A percentile compares a stretch with the other conserved stretches of the same genome.
Conservation (phyloP, 1,140 invertebrate genomes). For the Drosophila insularis region DNA sequence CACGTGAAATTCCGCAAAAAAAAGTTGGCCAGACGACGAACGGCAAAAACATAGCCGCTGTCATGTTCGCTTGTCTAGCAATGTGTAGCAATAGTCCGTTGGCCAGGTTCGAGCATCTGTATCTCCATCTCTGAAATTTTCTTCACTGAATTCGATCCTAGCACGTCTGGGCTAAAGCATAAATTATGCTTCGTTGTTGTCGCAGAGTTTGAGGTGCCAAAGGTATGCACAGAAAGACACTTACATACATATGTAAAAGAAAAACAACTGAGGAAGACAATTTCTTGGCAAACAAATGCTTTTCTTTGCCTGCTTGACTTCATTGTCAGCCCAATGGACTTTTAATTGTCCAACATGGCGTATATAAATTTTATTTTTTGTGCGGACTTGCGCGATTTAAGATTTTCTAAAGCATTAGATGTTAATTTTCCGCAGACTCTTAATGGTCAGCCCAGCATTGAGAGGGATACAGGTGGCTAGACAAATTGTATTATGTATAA, state of each 20-base stretch:
- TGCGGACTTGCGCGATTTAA: slow-evolving; percentile 57
- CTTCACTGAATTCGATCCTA: slow-evolving; percentile 6
- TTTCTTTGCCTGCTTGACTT: slow-evolving; percentile 11
- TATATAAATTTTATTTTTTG: slow-evolving; percentile 57
- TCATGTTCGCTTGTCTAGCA: slow-evolving; percentile 75
- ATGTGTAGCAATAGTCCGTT: slow-evolving; percentile 43
- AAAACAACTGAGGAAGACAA: slow-evolving; percentile 5
- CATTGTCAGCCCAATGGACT: slow-evolving; percentile 60
- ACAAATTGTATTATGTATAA: slow-evolving; percentile 31
- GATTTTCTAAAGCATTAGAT: slow-evolving; percentile 69
- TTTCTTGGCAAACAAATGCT: slow-evolving; percentile 5
- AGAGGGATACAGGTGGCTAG: not conserved
- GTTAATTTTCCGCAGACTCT: slow-evolving; percentile 60
- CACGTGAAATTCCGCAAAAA: slow-evolving; percentile 69
- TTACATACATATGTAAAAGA: slow-evolving; percentile 1
- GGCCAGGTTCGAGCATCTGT: slow-evolving; percentile 37
- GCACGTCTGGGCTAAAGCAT: slow-evolving; percentile 58
- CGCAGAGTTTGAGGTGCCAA: slow-evolving; percentile 52
- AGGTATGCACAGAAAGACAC: slow-evolving; percentile 30
- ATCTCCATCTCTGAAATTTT: slow-evolving; percentile 27
- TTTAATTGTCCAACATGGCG: slow-evolving; percentile 65
- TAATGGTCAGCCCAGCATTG: slow-evolving; percentile 47
- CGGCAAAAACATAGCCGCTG: slow-evolving; percentile 59
- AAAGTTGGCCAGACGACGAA: slow-evolving; percentile 44
- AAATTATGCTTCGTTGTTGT: slow-evolving; percentile 78